Base-by-base conservation (phyloP, 2,113 vertebrate genomes). In the Chauna torquata region DNA sequence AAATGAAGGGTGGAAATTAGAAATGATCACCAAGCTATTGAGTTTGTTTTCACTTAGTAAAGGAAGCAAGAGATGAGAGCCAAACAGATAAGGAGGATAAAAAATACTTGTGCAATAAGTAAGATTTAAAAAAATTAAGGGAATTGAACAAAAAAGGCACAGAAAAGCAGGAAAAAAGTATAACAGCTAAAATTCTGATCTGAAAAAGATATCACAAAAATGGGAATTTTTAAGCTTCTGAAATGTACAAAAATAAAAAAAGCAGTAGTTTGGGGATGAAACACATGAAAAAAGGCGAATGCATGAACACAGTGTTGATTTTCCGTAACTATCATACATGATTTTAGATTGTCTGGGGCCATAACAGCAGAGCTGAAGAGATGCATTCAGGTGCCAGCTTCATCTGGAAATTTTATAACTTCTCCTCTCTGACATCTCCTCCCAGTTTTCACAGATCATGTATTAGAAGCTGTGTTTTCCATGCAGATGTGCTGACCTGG, bases 231-330 rank as follows among this genome's bases (percentile, higher is more conserved):
- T 71, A 20, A 82, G 18, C 2, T 38, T 94, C 59, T 52, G 5
- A 34, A 69, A 91, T 87, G 9, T 38, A 17, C 8, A 11, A 27
- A 49, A 61, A 18, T 34, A 16, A 12, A 24, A 24, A 3, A 44
- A 36, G 16, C 24, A 22, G 17, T 12, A 58, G 6, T 19, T 47
- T 77, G 68, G 70, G 50, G 34, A 70, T 45, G 30, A 74, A 62
- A 88, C 72, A 64, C 82, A 86, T 85, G 32, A 30, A 75, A 94
- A 89, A 85, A 71, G 38, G 52, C 79, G 59, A 83, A 47, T 83
- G 54, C 88, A 82, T 88, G 71, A 90, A 88, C 68, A n/a, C 66
- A 88, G 7, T 81, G 68, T 89, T 94, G 74, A 91, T 97, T 96
- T 71, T 95, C 44, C 44, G 62, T 91, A 91, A 64, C 65, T 92